Evolutionary conservation across 2,888 invertebrate genomes (phyloP).

Genomic region (Rapana venosa): DNA sequence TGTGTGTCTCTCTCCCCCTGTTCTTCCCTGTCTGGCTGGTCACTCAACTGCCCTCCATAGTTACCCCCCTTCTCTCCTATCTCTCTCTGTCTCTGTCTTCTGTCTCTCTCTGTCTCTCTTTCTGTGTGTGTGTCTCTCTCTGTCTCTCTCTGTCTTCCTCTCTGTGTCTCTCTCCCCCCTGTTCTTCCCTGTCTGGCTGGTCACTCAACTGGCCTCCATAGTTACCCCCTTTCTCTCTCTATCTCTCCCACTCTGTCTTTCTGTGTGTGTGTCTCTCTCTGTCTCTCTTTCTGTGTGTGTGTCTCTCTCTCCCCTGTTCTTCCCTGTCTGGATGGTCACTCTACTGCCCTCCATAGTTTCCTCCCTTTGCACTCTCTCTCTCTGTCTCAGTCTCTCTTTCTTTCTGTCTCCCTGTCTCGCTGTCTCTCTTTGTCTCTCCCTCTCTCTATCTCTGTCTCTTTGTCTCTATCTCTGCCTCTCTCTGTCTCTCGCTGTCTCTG

Average conservation of each 20-base stretch:
- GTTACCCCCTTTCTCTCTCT: background rate
- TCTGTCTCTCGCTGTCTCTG: background rate
- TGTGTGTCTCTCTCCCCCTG: background rate
- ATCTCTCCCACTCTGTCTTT: background rate
- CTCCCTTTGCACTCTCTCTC: too few relatives aligned
- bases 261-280: background rate
- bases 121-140: too few relatives aligned
- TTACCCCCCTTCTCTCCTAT: too few relatives aligned
- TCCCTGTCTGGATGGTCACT: too few relatives aligned
- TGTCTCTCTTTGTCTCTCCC: too few relatives aligned
- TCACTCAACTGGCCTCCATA: background rate
- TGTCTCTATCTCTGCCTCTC: background rate
- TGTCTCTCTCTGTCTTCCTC: background rate
- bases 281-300: background rate
- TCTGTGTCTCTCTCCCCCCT: background rate
- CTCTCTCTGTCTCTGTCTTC: conserved; percentile 2
- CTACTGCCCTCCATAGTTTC: too few relatives aligned
- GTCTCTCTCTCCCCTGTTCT: background rate
- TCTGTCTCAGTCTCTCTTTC: too few relatives aligned
- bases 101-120: background rate
- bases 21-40: background rate
- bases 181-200: too few relatives aligned
- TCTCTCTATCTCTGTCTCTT: background rate
- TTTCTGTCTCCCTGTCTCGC: too few relatives aligned
- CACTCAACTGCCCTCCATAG: background rate